Evolutionary conservation across 1,140 invertebrate genomes (phyloP).

Genomic region (Whitmania pigra): DNA sequence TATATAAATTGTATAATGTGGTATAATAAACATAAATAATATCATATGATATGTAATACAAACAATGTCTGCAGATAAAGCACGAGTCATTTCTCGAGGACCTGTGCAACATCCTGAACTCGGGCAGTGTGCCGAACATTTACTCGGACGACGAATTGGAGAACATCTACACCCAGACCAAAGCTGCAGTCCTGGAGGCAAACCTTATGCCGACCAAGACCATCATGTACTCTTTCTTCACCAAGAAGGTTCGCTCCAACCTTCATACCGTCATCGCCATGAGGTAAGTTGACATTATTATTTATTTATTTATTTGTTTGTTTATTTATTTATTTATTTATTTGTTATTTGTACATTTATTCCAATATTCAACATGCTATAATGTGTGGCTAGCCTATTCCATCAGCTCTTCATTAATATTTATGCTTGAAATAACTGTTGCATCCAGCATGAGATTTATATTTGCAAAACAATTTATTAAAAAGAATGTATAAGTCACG

Average conservation of each 20-base stretch:
- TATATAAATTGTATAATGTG: no score
- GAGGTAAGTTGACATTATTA: constrained; percentile 50
- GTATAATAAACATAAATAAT: no score
- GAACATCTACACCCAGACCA: constrained; percentile 43
- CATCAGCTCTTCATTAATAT: no score
- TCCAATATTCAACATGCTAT: neutral
- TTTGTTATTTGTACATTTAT: neutral
- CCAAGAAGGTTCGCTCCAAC: constrained; percentile 62
- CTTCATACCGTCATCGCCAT: constrained; percentile 73
- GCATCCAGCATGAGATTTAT: no score
- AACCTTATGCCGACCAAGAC: constrained; percentile 57
- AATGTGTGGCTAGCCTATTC: no score
- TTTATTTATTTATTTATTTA: no score
- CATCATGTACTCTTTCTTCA: constrained; percentile 70
- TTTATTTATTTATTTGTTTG: no score
- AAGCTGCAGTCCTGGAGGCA: constrained; percentile 40
- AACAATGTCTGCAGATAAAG: constrained; percentile 35
- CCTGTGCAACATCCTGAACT: constrained; percentile 54
- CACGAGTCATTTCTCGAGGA: constrained; percentile 43
- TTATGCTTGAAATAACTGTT: no score
- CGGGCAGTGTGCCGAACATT: constrained; percentile 56
- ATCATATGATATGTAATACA: neutral
- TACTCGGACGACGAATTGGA: constrained; percentile 42
- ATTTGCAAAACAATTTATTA: no score
- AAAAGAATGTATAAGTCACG: no score